Evolutionary conservation across 2,888 invertebrate species (phyloP).

Genomic region (Schizotus pectinicornis): DNA sequence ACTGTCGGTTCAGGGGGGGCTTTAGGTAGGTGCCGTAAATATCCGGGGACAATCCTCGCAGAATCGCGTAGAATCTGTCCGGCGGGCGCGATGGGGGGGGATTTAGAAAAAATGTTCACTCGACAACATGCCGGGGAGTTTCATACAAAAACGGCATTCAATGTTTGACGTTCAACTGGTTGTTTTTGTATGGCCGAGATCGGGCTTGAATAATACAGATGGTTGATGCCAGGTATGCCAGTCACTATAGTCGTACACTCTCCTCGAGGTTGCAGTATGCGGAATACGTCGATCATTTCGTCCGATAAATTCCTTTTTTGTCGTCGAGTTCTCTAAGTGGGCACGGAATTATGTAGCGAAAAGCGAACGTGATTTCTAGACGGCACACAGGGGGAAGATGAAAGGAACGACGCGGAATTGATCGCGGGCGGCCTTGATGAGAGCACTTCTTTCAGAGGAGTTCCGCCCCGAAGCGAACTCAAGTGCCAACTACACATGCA

Average conservation of each 20-base stretch:
- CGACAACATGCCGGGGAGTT: constrained; percentile 13
- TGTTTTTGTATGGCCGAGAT: constrained; percentile 16
- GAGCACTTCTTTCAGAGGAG: no score
- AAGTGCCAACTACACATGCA: no score
- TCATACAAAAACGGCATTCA: constrained; percentile 25
- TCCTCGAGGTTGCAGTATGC: constrained; percentile 4
- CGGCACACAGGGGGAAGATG: no score
- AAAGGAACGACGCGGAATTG: no score
- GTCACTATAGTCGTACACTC: constrained; percentile 8
- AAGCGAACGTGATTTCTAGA: no score
- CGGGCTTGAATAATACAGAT: constrained; percentile 18
- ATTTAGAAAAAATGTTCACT: constrained; percentile 27
- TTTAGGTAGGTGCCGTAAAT: constrained; percentile 18
- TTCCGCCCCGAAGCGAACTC: no score
- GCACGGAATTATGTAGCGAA: no score
- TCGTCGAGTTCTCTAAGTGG: no score
- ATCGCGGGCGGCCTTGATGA: no score
- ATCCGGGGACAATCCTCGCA: constrained; percentile 34
- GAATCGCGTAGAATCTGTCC: constrained; percentile 26
- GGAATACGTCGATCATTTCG: constrained; percentile 23
- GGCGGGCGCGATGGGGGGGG: constrained; percentile 30
- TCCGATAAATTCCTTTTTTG: constrained; percentile 16
- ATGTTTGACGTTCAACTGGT: constrained; percentile 24
- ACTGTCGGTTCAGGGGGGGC: constrained; percentile 31
- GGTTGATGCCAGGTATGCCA: constrained; percentile 24